Base-by-base conservation (phyloP, 2,888 invertebrate genomes). In the Ypsolopha sequella region DNA sequence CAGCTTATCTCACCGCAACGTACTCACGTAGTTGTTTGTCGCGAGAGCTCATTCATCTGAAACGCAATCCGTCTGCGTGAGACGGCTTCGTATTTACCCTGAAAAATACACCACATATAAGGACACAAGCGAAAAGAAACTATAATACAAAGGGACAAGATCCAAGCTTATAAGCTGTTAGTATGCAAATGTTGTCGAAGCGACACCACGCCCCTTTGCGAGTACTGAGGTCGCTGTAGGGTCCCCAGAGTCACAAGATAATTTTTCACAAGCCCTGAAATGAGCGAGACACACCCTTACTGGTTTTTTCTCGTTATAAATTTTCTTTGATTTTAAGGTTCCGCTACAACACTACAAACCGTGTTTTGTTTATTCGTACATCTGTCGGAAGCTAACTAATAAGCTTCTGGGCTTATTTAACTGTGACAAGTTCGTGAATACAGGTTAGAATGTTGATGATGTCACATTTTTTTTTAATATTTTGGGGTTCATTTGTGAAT, bases 201-300 rank as follows among this genome's bases (percentile, higher is more conserved):
- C 73, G 75, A 73, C 73, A 76, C 76, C 80, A 78, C 82, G 81
- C 82, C 82, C 73, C 68, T 24, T 4, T 24, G 24, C 70, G 63
- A 63, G 60, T 62, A 61, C 63, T 55, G 55, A 60, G 61, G 61
- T 60, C 58, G 61, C 58, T 56, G 61, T 60, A 58, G 65, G 66
- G 70, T 74, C 71, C 74, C 54, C 38, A 41, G 50, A 50, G 52
- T 49, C 53, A 36, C 46, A 13, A 11, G 60, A 76, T 76, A 74
- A 84, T 85, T 85, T 85, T 84, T 84, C 80, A 84, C 73, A 61
- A 72, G 75, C 24, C 73, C 72, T 71, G 71, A 82, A 80, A 80
- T 76, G 76, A 79, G 74, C 63, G 65, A 71, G 73, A 72, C 79
- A 81, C 81, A 70, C 81, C 80, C 79, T 69, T 63, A 65, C 66